Percentiles rank a stretch among this genome's conserved stretches.
phyloP scores from a whole-genome alignment of 2,113 vertebrate species.

The Perognathus longimembris region DNA sequence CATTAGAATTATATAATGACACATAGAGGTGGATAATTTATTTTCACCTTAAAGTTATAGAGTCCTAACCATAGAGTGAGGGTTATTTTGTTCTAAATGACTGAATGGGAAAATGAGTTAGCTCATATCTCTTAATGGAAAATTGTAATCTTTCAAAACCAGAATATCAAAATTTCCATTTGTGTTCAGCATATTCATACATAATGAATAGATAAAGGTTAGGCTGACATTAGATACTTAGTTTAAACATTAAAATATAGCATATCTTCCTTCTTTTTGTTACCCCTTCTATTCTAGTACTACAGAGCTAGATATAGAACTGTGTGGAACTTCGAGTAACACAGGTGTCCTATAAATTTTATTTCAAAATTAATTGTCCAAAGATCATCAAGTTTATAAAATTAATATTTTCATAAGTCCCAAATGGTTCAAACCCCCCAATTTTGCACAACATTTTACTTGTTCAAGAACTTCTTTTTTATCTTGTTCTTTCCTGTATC shows the following conservation, averaged over 20 bases:
- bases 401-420: neutral
- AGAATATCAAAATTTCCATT: neutral
- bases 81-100: neutral
- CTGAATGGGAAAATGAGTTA: neutral
- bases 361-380: slow-evolving; percentile 23
- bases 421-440: neutral
- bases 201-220: neutral
- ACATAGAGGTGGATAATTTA: neutral
- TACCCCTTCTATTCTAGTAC: neutral
- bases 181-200: neutral
- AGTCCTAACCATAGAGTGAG: neutral
- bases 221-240: neutral
- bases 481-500: neutral
- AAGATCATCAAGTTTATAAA: neutral
- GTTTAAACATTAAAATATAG: neutral
- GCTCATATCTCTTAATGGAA: neutral
- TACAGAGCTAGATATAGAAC: neutral
- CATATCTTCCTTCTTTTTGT: neutral
- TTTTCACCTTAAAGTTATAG: neutral
- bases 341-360: neutral
- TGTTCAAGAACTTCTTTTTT: neutral
- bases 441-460: neutral
- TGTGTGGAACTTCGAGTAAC: neutral
- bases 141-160: neutral
- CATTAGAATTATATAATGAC: neutral